Percentiles rank a stretch among this genome's conserved stretches.
These are phyloP conservation scores for Solenodon paradoxus DNA, from an alignment of 2,113 vertebrate genomes.

Conservation along the genomic window DNA sequence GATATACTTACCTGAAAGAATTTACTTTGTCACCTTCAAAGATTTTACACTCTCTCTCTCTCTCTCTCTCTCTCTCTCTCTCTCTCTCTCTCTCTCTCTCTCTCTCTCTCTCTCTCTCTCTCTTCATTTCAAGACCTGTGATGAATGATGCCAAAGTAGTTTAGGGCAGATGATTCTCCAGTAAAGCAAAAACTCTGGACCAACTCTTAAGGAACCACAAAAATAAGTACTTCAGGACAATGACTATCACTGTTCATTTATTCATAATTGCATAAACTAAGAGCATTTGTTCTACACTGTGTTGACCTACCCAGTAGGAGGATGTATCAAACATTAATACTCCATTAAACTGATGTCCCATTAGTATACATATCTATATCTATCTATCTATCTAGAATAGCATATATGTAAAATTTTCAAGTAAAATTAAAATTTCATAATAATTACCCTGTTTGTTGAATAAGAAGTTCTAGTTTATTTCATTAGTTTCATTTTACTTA, in stretches of 20 bases:
- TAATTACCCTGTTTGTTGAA: not conserved
- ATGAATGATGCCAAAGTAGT: not conserved
- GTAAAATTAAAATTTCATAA: slow-evolving; percentile 28
- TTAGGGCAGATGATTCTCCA: not conserved
- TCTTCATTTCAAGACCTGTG: not conserved
- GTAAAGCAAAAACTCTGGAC: not conserved
- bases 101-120: too few relatives aligned
- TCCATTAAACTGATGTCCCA: not conserved
- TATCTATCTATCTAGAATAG: too few relatives aligned
- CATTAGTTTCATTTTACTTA: slow-evolving; percentile 28
- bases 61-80: too few relatives aligned
- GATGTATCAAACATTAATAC: not conserved
- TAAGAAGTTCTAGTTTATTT: slow-evolving; percentile 39
- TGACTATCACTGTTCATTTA: not conserved
- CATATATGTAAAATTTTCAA: too few relatives aligned
- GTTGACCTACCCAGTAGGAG: not conserved
- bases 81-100: too few relatives aligned
- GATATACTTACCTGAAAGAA: not conserved
- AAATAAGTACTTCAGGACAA: slow-evolving; percentile 16
- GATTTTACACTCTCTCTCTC: too few relatives aligned
- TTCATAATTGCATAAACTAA: slow-evolving; percentile 33
- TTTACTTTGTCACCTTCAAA: not conserved
- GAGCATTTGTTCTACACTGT: not conserved
- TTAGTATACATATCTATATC: not conserved
- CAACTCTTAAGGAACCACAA: not conserved